Percentiles rank a stretch among this genome's conserved stretches.
These are phyloP conservation scores for Sylvicapra grimmia DNA, from an alignment of 2,113 vertebrate genomes.

Conservation along the genomic window DNA sequence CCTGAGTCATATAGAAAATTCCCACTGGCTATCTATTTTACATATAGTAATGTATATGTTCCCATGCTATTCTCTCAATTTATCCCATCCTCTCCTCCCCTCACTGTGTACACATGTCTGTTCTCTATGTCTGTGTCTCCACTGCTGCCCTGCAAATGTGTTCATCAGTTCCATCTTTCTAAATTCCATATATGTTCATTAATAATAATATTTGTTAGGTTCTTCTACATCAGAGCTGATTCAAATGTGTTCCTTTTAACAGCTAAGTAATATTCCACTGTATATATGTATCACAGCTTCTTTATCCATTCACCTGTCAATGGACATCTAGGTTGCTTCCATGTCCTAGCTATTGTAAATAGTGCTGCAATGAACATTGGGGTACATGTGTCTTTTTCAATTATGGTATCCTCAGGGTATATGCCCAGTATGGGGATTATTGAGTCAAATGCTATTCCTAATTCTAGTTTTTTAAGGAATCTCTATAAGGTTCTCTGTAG, in stretches of 20 bases:
- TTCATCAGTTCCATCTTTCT: neutral
- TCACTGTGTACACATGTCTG: neutral
- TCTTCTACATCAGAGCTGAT: neutral
- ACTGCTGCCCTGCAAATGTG: neutral
- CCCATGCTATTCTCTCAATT: neutral
- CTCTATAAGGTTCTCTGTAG: neutral
- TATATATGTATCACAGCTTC: neutral
- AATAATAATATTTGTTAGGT: neutral
- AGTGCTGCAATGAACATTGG: neutral
- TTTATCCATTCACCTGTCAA: neutral
- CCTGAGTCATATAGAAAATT: neutral
- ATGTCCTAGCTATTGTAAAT: neutral
- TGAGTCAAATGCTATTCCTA: neutral
- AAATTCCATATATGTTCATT: neutral
- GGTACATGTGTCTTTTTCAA: neutral
- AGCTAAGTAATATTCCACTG: neutral
- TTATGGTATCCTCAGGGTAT: neutral
- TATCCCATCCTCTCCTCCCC: neutral
- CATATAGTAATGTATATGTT: neutral
- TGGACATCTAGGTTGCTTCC: neutral
- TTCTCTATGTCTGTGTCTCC: neutral
- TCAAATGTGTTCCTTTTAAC: neutral
- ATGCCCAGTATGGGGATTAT: neutral
- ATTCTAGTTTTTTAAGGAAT: neutral
- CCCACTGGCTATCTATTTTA: neutral